These are phyloP conservation scores for Chaetogeoica ovagalla DNA, from an alignment of 2,888 invertebrate genomes.

Conservation along the genomic window DNA sequence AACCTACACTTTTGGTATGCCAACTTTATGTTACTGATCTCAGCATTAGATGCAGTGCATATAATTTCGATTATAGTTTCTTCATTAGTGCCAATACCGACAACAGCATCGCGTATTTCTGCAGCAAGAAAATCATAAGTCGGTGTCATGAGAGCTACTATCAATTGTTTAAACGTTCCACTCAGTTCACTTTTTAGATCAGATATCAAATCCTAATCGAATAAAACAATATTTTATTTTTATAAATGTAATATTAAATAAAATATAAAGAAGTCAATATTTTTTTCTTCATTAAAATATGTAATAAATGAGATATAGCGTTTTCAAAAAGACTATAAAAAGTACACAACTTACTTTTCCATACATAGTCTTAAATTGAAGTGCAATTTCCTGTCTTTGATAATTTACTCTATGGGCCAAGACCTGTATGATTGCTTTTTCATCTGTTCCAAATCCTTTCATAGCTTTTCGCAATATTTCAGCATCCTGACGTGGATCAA, in stretches of 20 bases:
- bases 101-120: slow-evolving; percentile 80
- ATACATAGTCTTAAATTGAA: slow-evolving; percentile 81
- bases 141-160: slow-evolving; percentile 83
- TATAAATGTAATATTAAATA: neutral
- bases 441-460: slow-evolving; percentile 92
- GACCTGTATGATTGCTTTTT: slow-evolving; percentile 83
- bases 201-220: slow-evolving; percentile 65
- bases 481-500: slow-evolving; percentile 79
- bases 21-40: slow-evolving; percentile 77
- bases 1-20: slow-evolving; percentile 75
- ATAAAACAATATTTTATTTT: slow-evolving; percentile 58
- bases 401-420: slow-evolving; percentile 79
- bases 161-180: slow-evolving; percentile 82
- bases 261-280: no score
- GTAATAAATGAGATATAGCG: neutral
- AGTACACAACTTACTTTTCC: slow-evolving; percentile 70
- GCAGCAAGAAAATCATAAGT: slow-evolving; percentile 81
- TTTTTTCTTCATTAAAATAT: neutral
- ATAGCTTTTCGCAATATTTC: slow-evolving; percentile 82
- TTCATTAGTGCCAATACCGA: slow-evolving; percentile 82
- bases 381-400: slow-evolving; percentile 81
- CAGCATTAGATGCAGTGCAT: slow-evolving; percentile 83
- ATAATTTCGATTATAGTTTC: slow-evolving; percentile 86
- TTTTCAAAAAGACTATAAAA: neutral
- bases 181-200: slow-evolving; percentile 86